These are phyloP conservation scores for Eucera pruinosa DNA, from an alignment of 2,888 invertebrate genomes.

Conservation along the genomic window DNA sequence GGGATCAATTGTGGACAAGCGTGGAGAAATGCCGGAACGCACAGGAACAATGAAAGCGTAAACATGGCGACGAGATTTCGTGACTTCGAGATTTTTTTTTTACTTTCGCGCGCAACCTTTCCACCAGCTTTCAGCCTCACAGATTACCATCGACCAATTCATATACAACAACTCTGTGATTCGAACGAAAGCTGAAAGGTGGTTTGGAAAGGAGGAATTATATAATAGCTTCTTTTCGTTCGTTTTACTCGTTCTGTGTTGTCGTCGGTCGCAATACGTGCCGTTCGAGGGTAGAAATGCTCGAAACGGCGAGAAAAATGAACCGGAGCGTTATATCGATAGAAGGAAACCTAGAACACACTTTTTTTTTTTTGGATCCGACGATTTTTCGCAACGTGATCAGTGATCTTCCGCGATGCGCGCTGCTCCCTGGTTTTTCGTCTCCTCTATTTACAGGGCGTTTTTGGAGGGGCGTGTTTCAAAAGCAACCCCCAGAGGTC, in stretches of 20 bases:
- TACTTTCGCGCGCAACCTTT: not conserved
- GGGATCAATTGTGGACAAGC: not conserved
- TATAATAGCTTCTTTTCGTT: not conserved
- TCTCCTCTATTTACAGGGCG: constrained; percentile 54
- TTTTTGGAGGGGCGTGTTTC: constrained; percentile 43
- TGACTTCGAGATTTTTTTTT: constrained; percentile 50
- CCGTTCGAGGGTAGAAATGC: not conserved
- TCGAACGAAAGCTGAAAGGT: not conserved
- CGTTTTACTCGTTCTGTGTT: not conserved
- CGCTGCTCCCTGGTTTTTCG: constrained; percentile 22
- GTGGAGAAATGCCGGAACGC: constrained; percentile 33
- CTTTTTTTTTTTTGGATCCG: constrained; percentile 3
- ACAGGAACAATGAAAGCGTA: constrained; percentile 60
- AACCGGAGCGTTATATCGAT: not conserved
- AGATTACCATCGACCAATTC: no score
- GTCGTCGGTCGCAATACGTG: not conserved
- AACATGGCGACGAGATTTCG: constrained; percentile 58
- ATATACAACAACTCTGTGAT: not conserved
- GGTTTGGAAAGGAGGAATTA: not conserved
- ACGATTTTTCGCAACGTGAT: constrained; percentile 54
- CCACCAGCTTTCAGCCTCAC: not conserved
- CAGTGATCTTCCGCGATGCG: constrained; percentile 61
- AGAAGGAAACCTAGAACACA: constrained; percentile 23
- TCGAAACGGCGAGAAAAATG: constrained; percentile 4
- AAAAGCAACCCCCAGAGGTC: constrained; percentile 29